Evolutionary conservation across 2,888 invertebrate species (phyloP).

Genomic region (Apodemia mormo): DNA sequence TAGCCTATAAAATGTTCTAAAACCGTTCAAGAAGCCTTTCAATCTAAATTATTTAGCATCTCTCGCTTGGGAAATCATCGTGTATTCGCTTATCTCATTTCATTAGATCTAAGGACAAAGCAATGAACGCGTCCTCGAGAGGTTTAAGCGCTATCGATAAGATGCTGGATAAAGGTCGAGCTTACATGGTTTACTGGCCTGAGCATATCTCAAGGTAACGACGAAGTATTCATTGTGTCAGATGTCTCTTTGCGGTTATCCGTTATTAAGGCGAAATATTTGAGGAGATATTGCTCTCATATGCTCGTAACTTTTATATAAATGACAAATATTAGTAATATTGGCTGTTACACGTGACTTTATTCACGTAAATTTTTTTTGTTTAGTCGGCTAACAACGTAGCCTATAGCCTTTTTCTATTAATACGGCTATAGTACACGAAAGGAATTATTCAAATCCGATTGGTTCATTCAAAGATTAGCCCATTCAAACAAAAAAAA

Average conservation of each 20-base stretch:
- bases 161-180: slow-evolving; percentile 9
- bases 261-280: background rate
- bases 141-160: slow-evolving; percentile 7
- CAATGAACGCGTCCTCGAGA: slow-evolving; percentile 37
- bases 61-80: slow-evolving; percentile 68
- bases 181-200: slow-evolving; percentile 12
- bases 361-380: too few relatives aligned
- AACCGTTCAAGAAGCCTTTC: slow-evolving; percentile 35
- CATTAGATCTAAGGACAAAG: slow-evolving; percentile 64
- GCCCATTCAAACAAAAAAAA: too few relatives aligned
- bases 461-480: too few relatives aligned
- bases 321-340: too few relatives aligned
- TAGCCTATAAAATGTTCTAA: slow-evolving; percentile 23
- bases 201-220: background rate
- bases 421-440: too few relatives aligned
- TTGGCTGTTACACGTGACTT: too few relatives aligned
- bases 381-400: too few relatives aligned
- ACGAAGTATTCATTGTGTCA: background rate
- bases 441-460: too few relatives aligned
- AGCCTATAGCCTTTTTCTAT: too few relatives aligned
- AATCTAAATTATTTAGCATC: slow-evolving; percentile 41
- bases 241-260: background rate
- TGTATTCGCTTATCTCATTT: slow-evolving; percentile 70
- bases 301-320: too few relatives aligned
- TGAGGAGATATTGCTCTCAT: too few relatives aligned